Conservation (phyloP, 2,797 vertebrate genomes). For the Sebastes flavidus region DNA sequence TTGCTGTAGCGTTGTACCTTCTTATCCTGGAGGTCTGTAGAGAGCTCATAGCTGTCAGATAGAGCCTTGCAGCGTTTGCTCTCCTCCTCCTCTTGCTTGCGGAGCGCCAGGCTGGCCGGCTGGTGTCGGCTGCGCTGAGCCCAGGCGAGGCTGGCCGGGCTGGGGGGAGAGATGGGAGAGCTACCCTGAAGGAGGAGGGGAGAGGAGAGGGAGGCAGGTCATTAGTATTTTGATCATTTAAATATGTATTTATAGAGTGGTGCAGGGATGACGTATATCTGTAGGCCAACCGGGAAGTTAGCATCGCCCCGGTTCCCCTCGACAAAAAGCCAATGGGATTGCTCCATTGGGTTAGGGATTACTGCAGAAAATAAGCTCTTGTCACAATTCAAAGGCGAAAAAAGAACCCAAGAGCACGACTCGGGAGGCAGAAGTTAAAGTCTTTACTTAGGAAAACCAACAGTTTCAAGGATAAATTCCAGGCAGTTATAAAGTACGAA, state of each 20-base stretch:
- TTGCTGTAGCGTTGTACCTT: conserved; percentile 74
- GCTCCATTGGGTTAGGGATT: too few relatives aligned
- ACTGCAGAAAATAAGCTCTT: too few relatives aligned
- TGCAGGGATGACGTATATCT: too few relatives aligned
- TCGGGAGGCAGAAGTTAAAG: too few relatives aligned
- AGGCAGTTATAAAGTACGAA: too few relatives aligned
- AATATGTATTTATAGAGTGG: neutral
- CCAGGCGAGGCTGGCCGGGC: conserved; percentile 88
- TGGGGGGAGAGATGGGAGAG: conserved; percentile 73
- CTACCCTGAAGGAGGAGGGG: conserved; percentile 50
- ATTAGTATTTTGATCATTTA: neutral
- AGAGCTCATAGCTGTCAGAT: conserved; percentile 95
- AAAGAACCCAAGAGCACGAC: too few relatives aligned
- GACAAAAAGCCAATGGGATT: too few relatives aligned
- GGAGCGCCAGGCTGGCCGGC: conserved; percentile 91
- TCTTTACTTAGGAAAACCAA: too few relatives aligned
- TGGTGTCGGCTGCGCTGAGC: conserved; percentile 90
- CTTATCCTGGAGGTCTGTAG: conserved; percentile 93
- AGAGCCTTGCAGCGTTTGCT: conserved; percentile 91
- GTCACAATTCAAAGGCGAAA: too few relatives aligned
- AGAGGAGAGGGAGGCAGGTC: neutral
- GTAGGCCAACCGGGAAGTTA: too few relatives aligned
- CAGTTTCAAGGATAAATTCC: too few relatives aligned
- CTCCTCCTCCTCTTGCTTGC: conserved; percentile 93
- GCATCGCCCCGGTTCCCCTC: too few relatives aligned